These are phyloP conservation scores for Thyatira batis DNA, from an alignment of 2,888 invertebrate species.

Conservation along the genomic window DNA sequence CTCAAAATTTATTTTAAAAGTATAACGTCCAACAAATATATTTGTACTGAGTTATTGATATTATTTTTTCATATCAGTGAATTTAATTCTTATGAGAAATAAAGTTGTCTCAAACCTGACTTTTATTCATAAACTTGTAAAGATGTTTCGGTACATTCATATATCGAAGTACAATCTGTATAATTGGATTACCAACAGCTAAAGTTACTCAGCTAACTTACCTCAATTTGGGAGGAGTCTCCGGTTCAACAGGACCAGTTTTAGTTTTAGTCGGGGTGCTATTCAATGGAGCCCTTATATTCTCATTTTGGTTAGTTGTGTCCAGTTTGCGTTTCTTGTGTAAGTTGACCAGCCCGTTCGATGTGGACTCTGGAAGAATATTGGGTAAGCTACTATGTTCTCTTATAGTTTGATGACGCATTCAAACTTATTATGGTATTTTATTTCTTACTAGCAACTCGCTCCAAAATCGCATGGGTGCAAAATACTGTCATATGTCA, in stretches of 20 bases:
- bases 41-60: slow-evolving; percentile 10
- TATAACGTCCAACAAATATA: not conserved
- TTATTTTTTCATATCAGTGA: slow-evolving; percentile 5
- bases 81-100: too few relatives aligned
- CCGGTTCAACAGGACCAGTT: not conserved
- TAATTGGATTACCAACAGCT: too few relatives aligned
- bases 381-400: not conserved
- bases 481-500: too few relatives aligned
- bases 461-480: too few relatives aligned
- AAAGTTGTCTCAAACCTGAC: too few relatives aligned
- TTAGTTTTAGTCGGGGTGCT: not conserved
- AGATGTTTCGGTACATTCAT: not conserved
- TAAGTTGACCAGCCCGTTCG: slow-evolving; percentile 42
- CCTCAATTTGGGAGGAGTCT: slow-evolving; percentile 25
- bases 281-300: not conserved
- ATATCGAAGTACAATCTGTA: too few relatives aligned
- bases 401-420: too few relatives aligned
- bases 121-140: too few relatives aligned
- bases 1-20: not conserved
- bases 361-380: slow-evolving; percentile 25
- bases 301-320: slow-evolving; percentile 4
- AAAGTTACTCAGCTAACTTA: too few relatives aligned
- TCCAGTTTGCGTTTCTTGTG: slow-evolving; percentile 50
- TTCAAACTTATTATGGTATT: not conserved
- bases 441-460: too few relatives aligned